A percentile compares a stretch with the other conserved stretches of the same genome.
Conservation (phyloP, 23 tunicate genomes). For the Styela plicata region DNA sequence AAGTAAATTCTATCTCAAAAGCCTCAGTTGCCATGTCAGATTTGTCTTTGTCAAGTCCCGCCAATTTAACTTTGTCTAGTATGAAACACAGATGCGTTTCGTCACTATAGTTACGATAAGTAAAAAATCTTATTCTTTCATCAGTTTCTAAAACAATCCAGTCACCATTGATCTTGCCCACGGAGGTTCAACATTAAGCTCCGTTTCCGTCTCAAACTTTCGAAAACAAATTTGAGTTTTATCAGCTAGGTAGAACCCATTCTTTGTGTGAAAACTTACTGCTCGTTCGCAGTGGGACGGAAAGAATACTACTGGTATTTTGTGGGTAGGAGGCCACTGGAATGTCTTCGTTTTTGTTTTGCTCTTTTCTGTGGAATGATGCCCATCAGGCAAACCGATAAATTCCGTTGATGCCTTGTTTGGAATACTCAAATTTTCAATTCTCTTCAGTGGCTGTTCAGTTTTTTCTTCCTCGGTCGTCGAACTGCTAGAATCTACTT, state of each 20-base stretch:
- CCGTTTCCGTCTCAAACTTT: neutral
- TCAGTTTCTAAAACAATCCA: neutral
- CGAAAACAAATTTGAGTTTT: neutral
- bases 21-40: too few species aligned
- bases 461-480: neutral
- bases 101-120: too few species aligned
- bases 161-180: neutral
- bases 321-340: neutral
- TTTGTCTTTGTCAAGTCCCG: too few species aligned
- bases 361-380: neutral
- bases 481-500: neutral
- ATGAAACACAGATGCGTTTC: too few species aligned
- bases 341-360: neutral
- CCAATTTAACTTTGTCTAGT: too few species aligned
- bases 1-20: too few species aligned
- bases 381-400: neutral
- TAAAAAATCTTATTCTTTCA: too few species aligned
- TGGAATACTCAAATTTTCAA: neutral
- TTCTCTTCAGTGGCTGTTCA: neutral
- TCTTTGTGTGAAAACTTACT: conserved; percentile 52
- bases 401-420: neutral
- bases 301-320: conserved; percentile 54
- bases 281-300: conserved; percentile 68
- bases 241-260: conserved; percentile 45
- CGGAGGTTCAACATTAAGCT: neutral